phyloP scores from a whole-genome alignment of 2,113 vertebrate genomes.

The Indicator indicator region DNA sequence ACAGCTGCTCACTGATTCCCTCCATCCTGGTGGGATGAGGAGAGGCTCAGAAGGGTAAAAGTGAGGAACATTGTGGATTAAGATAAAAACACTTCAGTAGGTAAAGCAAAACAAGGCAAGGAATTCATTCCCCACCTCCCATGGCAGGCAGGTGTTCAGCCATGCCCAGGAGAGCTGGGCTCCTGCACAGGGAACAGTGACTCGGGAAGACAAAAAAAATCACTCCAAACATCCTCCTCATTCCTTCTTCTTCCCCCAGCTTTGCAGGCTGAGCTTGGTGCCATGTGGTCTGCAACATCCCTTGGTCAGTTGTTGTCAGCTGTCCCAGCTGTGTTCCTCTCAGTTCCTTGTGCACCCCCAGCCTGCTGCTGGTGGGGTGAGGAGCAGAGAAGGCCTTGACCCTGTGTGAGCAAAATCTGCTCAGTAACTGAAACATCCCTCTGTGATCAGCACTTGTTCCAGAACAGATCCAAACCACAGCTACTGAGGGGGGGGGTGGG shows the following conservation, averaged over 20 bases:
- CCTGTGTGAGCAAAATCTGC: background rate
- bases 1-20: background rate
- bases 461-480: background rate
- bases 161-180: background rate
- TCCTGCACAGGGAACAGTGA: background rate
- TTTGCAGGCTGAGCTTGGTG: background rate
- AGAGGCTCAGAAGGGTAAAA: background rate
- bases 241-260: background rate
- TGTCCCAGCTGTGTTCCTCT: background rate
- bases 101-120: background rate
- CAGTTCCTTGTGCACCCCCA: background rate
- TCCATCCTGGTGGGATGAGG: background rate
- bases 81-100: background rate
- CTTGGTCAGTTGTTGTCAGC: background rate
- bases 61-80: background rate
- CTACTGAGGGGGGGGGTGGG: too few relatives aligned
- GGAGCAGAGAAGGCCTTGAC: background rate
- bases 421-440: background rate
- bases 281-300: background rate
- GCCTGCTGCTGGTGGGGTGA: background rate
- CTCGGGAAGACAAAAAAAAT: background rate
- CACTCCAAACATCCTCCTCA: too few relatives aligned
- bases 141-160: background rate
- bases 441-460: background rate
- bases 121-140: background rate